Evolutionary conservation across 2,797 vertebrate genomes (phyloP).

Genomic region (Melanitta fusca): DNA sequence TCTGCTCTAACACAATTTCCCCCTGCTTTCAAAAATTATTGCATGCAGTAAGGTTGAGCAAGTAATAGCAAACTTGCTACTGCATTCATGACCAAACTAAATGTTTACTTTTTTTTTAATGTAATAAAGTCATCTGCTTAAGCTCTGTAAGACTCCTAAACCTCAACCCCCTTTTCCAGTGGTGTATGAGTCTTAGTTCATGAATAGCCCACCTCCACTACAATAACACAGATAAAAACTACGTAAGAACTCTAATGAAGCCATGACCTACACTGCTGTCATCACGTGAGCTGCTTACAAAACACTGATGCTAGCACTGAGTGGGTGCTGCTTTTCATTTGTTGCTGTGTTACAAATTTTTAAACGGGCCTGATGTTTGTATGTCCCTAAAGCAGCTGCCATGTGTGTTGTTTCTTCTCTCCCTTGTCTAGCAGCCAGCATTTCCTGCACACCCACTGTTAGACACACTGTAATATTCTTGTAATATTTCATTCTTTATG

Average conservation of each 20-base stretch:
- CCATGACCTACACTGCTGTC: neutral
- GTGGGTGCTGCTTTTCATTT: neutral
- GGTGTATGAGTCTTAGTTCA: neutral
- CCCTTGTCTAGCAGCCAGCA: constrained; percentile 31
- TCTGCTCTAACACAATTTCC: neutral
- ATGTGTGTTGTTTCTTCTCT: neutral
- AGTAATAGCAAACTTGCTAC: neutral
- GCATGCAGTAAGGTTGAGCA: neutral
- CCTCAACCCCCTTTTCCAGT: neutral
- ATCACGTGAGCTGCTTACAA: neutral
- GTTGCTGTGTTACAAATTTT: neutral
- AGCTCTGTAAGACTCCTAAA: neutral
- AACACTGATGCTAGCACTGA: neutral
- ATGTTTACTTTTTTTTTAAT: neutral
- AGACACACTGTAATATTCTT: neutral
- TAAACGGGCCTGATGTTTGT: neutral
- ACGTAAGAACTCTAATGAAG: neutral
- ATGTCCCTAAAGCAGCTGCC: constrained; percentile 35
- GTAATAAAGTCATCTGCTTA: neutral
- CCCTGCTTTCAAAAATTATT: neutral
- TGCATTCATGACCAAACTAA: neutral
- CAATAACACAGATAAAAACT: neutral
- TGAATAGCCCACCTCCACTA: neutral
- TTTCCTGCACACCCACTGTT: constrained; percentile 30
- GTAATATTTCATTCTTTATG: neutral